Evolutionary conservation across 2,797 vertebrate species (phyloP).

Genomic region (Agapornis canus): DNA sequence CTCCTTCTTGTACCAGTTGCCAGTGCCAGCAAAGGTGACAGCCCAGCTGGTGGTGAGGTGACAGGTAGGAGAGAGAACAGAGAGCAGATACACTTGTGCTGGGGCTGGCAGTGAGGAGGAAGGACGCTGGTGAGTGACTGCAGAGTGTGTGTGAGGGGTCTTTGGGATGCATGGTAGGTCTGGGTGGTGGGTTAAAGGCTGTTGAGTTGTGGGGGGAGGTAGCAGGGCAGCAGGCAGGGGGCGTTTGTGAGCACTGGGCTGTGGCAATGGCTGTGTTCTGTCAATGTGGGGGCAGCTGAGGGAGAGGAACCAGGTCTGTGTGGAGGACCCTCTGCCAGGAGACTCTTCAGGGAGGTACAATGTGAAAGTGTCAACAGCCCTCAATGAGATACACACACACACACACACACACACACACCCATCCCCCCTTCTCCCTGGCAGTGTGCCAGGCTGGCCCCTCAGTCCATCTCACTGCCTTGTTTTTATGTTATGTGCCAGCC

Average conservation of each 20-base stretch:
- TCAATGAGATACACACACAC: accelerated
- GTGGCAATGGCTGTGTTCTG: accelerated
- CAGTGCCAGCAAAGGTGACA: not conserved
- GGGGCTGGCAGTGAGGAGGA: not conserved
- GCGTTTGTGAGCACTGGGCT: not conserved
- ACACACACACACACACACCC: too few relatives aligned
- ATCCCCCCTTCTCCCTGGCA: accelerated
- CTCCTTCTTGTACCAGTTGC: not conserved
- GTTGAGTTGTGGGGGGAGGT: accelerated
- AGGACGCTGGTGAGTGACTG: accelerated
- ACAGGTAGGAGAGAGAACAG: not conserved
- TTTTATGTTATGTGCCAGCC: not conserved
- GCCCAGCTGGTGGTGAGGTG: accelerated
- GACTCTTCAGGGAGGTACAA: not conserved
- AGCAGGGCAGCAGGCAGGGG: accelerated
- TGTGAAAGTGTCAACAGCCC: accelerated
- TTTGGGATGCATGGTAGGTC: accelerated
- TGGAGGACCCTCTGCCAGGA: not conserved
- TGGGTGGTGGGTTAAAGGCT: too few relatives aligned
- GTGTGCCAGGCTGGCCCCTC: not conserved
- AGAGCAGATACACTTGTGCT: too few relatives aligned
- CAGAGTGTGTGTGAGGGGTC: accelerated
- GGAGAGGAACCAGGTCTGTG: too few relatives aligned
- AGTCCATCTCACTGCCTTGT: not conserved
- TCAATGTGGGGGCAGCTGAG: accelerated